phyloP scores from a whole-genome alignment of 2,888 invertebrate species.

The Cephonodes hylas region DNA sequence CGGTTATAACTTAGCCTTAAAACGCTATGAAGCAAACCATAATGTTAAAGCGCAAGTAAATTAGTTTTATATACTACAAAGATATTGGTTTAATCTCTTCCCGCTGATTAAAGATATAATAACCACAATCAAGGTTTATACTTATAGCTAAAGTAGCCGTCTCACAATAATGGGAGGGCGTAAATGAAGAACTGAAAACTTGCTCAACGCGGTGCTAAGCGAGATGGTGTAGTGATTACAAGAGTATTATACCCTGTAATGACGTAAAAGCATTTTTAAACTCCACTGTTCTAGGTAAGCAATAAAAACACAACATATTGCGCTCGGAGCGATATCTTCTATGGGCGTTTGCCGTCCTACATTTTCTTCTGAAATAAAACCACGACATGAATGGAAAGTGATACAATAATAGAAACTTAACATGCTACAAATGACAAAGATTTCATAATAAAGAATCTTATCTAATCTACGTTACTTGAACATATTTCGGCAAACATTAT shows the following conservation, averaged over 20 bases:
- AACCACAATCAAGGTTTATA: conserved; percentile 24
- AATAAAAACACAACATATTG: conserved; percentile 12
- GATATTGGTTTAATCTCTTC: conserved; percentile 16
- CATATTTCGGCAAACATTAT: conserved; percentile 40
- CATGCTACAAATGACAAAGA: neutral
- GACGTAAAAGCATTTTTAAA: conserved; percentile 51
- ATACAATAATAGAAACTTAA: conserved; percentile 13
- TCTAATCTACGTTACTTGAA: conserved; percentile 42
- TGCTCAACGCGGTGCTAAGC: conserved; percentile 37
- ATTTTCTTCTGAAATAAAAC: neutral
- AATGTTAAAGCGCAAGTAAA: neutral
- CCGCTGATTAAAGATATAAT: conserved; percentile 28
- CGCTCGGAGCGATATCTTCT: neutral
- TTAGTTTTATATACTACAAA: neutral
- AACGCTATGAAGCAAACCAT: neutral
- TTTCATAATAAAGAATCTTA: conserved; percentile 38
- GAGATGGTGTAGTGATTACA: conserved; percentile 44
- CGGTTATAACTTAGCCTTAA: neutral
- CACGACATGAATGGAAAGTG: neutral
- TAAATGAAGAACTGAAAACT: conserved; percentile 38
- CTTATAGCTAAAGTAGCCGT: conserved; percentile 24
- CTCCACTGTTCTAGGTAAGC: conserved; percentile 29
- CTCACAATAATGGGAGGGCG: conserved; percentile 33
- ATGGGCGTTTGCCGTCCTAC: neutral
- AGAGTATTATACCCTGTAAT: conserved; percentile 46